Percentiles rank a stretch among this genome's conserved stretches.
Evolutionary conservation across 2,888 invertebrate genomes (phyloP).

Genomic region (Rhagonycha fulva): DNA sequence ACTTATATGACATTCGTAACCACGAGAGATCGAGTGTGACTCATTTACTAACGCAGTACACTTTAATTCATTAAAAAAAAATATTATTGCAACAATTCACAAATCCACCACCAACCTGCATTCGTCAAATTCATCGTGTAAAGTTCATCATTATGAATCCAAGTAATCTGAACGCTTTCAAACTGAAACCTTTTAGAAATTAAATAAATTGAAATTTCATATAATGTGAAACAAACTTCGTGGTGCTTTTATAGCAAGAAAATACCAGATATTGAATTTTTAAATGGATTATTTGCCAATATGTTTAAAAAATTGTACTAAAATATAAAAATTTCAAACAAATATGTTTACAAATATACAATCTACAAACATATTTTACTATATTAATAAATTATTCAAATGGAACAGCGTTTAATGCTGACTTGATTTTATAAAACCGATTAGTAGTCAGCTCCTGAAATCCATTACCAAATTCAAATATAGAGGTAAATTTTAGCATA

Average conservation of each 20-base stretch:
- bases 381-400: neutral
- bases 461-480: neutral
- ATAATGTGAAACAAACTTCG: neutral
- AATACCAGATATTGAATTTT: neutral
- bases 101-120: neutral
- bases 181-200: neutral
- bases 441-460: slow-evolving; percentile 1
- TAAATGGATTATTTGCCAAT: neutral
- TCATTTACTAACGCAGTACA: too few relatives aligned
- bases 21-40: too few relatives aligned
- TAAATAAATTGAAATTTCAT: neutral
- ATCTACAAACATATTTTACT: neutral
- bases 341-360: neutral
- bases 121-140: neutral
- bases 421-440: slow-evolving; percentile 3
- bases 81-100: neutral
- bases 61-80: too few relatives aligned
- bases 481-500: neutral
- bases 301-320: neutral
- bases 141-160: neutral
- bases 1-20: too few relatives aligned
- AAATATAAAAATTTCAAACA: neutral
- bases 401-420: neutral
- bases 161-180: neutral
- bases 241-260: neutral